A percentile compares a stretch with the other conserved stretches of the same genome.
phyloP scores from a whole-genome alignment of 2,888 invertebrate genomes.

The Dryocosmus kuriphilus region DNA sequence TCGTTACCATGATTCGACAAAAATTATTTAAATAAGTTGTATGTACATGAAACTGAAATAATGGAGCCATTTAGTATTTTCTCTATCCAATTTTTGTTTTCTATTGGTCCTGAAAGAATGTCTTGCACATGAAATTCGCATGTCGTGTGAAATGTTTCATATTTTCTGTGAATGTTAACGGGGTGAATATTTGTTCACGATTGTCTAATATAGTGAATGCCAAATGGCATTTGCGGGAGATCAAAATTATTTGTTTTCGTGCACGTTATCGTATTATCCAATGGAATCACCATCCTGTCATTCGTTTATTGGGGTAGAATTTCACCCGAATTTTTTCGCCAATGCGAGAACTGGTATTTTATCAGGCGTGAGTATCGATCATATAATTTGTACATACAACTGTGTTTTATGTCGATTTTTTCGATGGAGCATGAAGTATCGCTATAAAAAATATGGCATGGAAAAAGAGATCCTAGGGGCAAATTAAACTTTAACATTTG shows the following conservation, averaged over 20 bases:
- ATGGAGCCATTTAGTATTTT: conserved; percentile 3
- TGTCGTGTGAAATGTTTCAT: conserved; percentile 35
- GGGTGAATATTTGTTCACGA: conserved; percentile 6
- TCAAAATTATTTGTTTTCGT: conserved; percentile 5
- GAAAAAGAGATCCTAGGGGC: not conserved
- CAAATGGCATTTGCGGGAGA: not conserved
- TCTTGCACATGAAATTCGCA: conserved; percentile 36
- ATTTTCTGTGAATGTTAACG: conserved; percentile 33
- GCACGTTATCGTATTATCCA: conserved; percentile 9
- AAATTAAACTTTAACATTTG: conserved; percentile 17
- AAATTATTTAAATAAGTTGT: not conserved
- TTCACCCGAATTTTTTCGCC: not conserved
- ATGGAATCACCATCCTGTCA: not conserved
- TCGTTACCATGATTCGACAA: not conserved
- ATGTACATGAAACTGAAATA: not conserved
- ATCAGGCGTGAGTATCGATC: not conserved
- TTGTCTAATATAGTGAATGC: not conserved
- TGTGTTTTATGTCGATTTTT: not conserved
- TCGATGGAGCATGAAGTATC: conserved; percentile 30
- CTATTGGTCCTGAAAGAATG: conserved; percentile 31
- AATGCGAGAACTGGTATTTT: not conserved
- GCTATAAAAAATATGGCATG: conserved; percentile 25
- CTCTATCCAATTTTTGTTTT: not conserved
- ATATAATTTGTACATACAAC: conserved; percentile 15
- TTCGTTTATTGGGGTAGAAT: not conserved